These are phyloP conservation scores for Lordiphosa fenestrarum DNA, from an alignment of 2,888 invertebrate species.

Conservation along the genomic window DNA sequence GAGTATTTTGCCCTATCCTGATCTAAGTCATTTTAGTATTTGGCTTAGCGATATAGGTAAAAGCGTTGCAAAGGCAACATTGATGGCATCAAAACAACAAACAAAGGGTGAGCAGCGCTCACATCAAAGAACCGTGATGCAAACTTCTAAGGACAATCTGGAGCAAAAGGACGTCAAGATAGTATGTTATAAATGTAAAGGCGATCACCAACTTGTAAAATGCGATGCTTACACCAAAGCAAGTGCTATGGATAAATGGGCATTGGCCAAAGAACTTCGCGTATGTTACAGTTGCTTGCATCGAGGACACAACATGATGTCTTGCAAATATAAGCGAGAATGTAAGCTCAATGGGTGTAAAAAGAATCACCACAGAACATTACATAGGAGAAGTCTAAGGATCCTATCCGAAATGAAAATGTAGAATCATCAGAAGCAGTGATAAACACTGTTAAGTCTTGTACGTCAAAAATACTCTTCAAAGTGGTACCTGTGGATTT, in stretches of 20 bases:
- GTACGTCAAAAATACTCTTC: constrained; percentile 3
- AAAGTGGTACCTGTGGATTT: constrained; percentile 5
- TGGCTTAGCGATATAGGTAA: background rate
- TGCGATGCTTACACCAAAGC: background rate
- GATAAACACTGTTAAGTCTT: background rate
- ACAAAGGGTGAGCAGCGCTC: too few relatives aligned
- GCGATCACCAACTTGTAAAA: background rate
- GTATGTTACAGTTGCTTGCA: background rate
- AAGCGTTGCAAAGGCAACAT: background rate
- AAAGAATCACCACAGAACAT: too few relatives aligned
- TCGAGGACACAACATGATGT: background rate
- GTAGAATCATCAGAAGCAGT: background rate
- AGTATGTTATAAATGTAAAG: background rate
- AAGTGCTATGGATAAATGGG: background rate
- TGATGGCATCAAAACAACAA: background rate
- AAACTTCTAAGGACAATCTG: too few relatives aligned
- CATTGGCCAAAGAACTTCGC: background rate
- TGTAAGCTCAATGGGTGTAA: constrained; percentile 3
- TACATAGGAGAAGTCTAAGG: too few relatives aligned
- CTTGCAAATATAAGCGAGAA: background rate
- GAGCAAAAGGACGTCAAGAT: too few relatives aligned
- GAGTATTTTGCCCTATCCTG: background rate
- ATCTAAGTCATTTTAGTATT: background rate
- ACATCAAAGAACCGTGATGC: too few relatives aligned
- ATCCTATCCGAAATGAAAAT: too few relatives aligned